Conservation (phyloP, 2,888 invertebrate species). For the Meteorus colon region DNA sequence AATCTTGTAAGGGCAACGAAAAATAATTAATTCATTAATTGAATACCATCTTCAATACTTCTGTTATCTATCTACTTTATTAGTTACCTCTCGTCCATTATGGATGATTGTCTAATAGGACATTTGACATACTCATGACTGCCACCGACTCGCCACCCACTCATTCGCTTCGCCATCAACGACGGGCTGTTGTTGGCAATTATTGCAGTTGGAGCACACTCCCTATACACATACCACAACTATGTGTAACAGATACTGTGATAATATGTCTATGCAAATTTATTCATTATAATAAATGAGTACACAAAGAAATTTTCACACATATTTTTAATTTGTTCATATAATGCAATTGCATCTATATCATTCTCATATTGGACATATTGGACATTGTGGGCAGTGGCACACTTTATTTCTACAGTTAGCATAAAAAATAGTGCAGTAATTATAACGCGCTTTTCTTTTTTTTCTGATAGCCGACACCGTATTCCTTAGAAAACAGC, state of each 20-base stretch:
- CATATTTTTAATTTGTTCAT: too few species aligned
- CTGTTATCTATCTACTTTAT: background rate
- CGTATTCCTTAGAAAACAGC: too few species aligned
- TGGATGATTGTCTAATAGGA: constrained; percentile 68
- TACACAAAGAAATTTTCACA: too few species aligned
- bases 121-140: constrained; percentile 70
- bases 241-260: background rate
- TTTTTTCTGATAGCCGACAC: too few species aligned
- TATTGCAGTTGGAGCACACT: constrained; percentile 44
- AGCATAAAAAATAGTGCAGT: too few species aligned
- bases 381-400: too few species aligned
- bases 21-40: background rate
- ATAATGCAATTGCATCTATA: too few species aligned
- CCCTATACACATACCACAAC: constrained; percentile 3
- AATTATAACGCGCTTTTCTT: too few species aligned
- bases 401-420: too few species aligned
- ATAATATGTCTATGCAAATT: background rate
- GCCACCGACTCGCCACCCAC: constrained; percentile 65
- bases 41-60: background rate
- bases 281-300: too few species aligned
- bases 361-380: too few species aligned
- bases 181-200: constrained; percentile 50
- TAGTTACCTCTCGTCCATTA: constrained; percentile 68
- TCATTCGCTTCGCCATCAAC: constrained; percentile 63
- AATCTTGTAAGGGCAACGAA: constrained; percentile 49